A percentile compares a stretch with the other conserved stretches of the same genome.
phyloP scores from a whole-genome alignment of 1,140 invertebrate genomes.

The Lasioglossum baleicum region DNA sequence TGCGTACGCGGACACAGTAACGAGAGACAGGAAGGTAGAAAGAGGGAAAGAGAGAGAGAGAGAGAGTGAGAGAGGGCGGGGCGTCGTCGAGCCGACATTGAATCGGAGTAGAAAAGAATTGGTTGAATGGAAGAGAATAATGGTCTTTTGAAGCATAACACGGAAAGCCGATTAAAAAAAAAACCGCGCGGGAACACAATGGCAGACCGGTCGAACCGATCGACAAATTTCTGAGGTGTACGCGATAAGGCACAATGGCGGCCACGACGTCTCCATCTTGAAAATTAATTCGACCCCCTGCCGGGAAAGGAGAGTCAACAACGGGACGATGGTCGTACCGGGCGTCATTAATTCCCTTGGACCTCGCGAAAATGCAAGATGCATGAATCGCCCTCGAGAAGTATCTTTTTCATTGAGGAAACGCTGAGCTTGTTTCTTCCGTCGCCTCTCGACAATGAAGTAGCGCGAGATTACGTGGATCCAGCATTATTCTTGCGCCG shows the following conservation, averaged over 20 bases:
- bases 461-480: not conserved
- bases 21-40: not conserved
- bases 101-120: not conserved
- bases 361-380: constrained; percentile 5
- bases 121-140: constrained; percentile 9
- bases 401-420: constrained; percentile 22
- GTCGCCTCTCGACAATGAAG: constrained; percentile 31
- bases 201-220: not conserved
- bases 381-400: constrained; percentile 1
- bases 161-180: constrained; percentile 8
- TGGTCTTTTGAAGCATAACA: not conserved
- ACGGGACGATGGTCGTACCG: not conserved
- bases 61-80: too few species aligned
- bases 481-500: constrained; percentile 4
- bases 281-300: constrained; percentile 20
- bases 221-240: constrained; percentile 20
- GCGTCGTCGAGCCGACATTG: not conserved
- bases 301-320: not conserved
- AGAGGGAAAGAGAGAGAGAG: not conserved
- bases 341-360: constrained; percentile 33
- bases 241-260: too few species aligned
- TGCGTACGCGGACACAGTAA: too few species aligned
- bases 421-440: constrained; percentile 39
- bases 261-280: not conserved
- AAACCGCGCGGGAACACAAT: constrained; percentile 1